These are phyloP conservation scores for Selenia dentaria DNA, from an alignment of 2,888 invertebrate genomes.

Conservation along the genomic window DNA sequence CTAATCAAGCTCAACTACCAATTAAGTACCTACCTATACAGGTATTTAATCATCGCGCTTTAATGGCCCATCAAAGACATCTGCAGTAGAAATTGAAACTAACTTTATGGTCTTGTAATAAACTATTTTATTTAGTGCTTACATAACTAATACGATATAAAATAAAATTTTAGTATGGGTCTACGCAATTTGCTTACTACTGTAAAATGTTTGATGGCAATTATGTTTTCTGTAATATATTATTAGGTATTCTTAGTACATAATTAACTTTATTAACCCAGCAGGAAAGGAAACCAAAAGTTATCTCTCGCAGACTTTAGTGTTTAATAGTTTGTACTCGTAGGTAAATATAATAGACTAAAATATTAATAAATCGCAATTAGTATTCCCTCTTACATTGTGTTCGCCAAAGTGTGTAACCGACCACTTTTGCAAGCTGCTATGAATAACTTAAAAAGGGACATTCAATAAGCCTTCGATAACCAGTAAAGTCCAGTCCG, in stretches of 20 bases:
- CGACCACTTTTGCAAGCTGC: not conserved
- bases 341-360: too few relatives aligned
- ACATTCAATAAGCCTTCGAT: not conserved
- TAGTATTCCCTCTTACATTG: too few relatives aligned
- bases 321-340: too few relatives aligned
- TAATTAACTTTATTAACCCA: too few relatives aligned
- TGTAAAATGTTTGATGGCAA: too few relatives aligned
- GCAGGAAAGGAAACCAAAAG: too few relatives aligned
- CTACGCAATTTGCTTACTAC: too few relatives aligned
- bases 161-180: too few relatives aligned
- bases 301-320: too few relatives aligned
- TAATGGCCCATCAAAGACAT: constrained; percentile 4
- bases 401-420: not conserved
- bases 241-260: too few relatives aligned
- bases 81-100: constrained; percentile 5
- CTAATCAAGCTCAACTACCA: not conserved
- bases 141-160: constrained; percentile 2
- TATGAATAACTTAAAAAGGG: constrained; percentile 3
- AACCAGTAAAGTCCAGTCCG: not conserved
- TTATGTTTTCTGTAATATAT: too few relatives aligned
- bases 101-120: not conserved
- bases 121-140: constrained; percentile 1
- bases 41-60: constrained; percentile 5
- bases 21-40: not conserved
- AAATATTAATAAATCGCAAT: too few relatives aligned